Evolutionary conservation across 2,888 invertebrate genomes (phyloP).

Genomic region (Alviniconcha strummeri): DNA sequence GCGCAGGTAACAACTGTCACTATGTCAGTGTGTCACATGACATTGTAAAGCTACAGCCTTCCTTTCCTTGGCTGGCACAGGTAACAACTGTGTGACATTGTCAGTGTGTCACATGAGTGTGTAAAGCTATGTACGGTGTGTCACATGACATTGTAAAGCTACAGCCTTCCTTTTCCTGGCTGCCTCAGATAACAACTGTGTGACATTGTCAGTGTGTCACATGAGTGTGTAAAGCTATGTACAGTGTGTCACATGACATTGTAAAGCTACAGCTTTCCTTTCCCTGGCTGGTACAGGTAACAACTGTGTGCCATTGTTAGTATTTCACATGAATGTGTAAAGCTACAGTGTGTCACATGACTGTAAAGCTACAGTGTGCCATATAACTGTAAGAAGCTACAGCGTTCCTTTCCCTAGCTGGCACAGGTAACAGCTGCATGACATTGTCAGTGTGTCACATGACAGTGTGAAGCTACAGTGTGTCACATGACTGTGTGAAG

Average conservation of each 20-base stretch:
- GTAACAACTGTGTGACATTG: constrained; percentile 34
- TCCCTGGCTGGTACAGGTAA: constrained; percentile 47
- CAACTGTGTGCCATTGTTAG: no score
- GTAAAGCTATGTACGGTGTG: no score
- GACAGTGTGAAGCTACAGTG: constrained; percentile 36
- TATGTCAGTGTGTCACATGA: no score
- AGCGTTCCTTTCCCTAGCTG: constrained; percentile 49
- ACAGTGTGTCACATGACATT: no score
- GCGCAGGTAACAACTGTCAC: constrained; percentile 42
- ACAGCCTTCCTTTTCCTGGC: constrained; percentile 49
- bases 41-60: constrained; percentile 35
- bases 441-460: not conserved
- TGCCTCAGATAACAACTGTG: constrained; percentile 42
- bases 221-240: not conserved
- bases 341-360: constrained; percentile 47
- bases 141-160: not conserved
- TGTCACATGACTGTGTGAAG: not conserved
- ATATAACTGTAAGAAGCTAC: constrained; percentile 13
- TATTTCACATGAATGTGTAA: no score
- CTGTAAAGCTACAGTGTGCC: constrained; percentile 39
- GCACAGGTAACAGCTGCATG: constrained; percentile 39
- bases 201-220: no score
- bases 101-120: no score
- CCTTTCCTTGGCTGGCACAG: constrained; percentile 51
- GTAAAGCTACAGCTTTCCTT: constrained; percentile 49